Conservation (phyloP, 2,888 invertebrate genomes). For the Leucania comma region DNA sequence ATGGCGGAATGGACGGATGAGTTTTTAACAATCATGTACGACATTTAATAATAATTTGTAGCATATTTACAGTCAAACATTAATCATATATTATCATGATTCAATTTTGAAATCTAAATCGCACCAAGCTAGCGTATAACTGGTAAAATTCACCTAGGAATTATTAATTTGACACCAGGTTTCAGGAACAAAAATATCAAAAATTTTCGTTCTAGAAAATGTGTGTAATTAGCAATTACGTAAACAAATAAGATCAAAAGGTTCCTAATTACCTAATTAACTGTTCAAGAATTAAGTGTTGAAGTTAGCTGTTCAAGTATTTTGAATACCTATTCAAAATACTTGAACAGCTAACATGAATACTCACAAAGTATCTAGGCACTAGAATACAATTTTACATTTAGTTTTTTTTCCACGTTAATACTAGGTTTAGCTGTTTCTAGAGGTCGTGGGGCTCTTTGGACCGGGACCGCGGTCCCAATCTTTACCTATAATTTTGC, state of each 20-base stretch:
- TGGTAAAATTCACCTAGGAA: conserved; percentile 14
- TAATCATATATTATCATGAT: conserved; percentile 28
- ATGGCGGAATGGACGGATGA: conserved; percentile 70
- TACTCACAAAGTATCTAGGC: conserved; percentile 37
- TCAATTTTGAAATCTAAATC: conserved; percentile 40
- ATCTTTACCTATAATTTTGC: too few species aligned
- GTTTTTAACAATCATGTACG: conserved; percentile 50
- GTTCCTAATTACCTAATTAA: conserved; percentile 8
- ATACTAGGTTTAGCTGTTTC: background rate
- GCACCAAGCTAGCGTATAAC: conserved; percentile 53
- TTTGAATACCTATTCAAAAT: conserved; percentile 27
- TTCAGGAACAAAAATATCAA: background rate
- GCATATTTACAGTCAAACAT: conserved; percentile 41
- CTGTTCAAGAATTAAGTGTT: too few species aligned
- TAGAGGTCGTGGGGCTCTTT: too few species aligned
- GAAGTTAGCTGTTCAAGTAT: too few species aligned
- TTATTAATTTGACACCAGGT: background rate
- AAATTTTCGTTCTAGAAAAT: background rate
- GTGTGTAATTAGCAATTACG: conserved; percentile 3
- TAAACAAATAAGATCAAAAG: conserved; percentile 18
- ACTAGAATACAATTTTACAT: conserved; percentile 36
- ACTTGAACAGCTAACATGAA: conserved; percentile 23
- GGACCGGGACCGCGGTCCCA: too few species aligned
- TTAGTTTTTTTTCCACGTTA: background rate
- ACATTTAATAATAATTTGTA: conserved; percentile 35